Conservation (phyloP, 2,797 vertebrate species). For the Sebastes elongatus region DNA sequence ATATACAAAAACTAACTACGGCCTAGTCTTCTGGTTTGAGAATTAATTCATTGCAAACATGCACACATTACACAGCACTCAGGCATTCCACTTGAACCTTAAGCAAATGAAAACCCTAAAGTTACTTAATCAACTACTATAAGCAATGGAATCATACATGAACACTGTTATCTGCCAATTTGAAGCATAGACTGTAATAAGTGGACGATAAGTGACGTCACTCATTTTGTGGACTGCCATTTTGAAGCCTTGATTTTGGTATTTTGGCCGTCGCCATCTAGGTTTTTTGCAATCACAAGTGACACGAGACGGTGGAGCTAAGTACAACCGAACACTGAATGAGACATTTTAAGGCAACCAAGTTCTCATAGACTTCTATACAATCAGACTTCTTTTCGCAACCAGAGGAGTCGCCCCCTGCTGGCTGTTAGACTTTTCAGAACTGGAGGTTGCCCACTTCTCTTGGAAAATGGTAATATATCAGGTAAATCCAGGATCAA, state of each 20-base stretch:
- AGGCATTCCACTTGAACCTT: not conserved
- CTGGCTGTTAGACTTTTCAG: too few relatives aligned
- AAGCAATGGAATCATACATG: not conserved
- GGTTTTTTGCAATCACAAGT: too few relatives aligned
- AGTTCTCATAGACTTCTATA: too few relatives aligned
- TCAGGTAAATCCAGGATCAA: not conserved
- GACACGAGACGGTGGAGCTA: too few relatives aligned
- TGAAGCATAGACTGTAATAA: not conserved
- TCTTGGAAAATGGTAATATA: not conserved
- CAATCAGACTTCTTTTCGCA: accelerated
- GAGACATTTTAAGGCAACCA: too few relatives aligned
- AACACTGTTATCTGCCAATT: not conserved
- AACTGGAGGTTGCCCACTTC: not conserved
- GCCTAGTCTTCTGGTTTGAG: not conserved
- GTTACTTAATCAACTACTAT: not conserved
- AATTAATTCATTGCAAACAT: not conserved
- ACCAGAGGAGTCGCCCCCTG: too few relatives aligned
- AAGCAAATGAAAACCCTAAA: not conserved
- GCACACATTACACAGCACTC: not conserved
- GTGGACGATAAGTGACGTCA: too few relatives aligned
- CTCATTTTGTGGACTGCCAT: too few relatives aligned
- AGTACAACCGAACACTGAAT: too few relatives aligned
- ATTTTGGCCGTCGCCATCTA: accelerated
- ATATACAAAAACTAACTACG: constrained; percentile 5
- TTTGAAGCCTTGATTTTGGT: too few relatives aligned